A percentile compares a stretch with the other conserved stretches of the same genome.
Evolutionary conservation across 2,113 vertebrate genomes (phyloP).

Genomic region (Callocephalon fimbriatum): DNA sequence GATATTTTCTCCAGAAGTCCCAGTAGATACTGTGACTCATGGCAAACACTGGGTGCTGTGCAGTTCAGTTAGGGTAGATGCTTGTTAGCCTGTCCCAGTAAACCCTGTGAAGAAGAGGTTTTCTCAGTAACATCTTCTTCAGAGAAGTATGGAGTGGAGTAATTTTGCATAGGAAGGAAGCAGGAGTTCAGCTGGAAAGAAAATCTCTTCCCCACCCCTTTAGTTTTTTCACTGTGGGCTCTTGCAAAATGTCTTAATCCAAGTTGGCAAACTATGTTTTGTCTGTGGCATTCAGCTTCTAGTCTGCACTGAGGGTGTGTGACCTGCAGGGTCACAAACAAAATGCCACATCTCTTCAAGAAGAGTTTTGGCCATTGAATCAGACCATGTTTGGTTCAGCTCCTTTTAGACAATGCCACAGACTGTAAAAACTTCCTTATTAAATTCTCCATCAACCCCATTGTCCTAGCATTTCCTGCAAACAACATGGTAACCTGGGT

Average conservation of each 20-base stretch:
- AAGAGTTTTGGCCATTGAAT: background rate
- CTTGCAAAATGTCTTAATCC: background rate
- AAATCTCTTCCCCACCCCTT: background rate
- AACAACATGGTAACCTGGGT: background rate
- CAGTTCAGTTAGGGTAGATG: background rate
- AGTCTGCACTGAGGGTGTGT: background rate
- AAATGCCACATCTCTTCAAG: background rate
- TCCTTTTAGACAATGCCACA: background rate
- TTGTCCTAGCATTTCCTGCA: background rate
- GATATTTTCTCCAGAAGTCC: background rate
- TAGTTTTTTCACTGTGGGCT: background rate
- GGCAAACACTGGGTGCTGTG: background rate
- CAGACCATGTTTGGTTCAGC: background rate
- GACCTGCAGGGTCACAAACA: background rate
- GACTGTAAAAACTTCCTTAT: background rate
- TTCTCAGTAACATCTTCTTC: background rate
- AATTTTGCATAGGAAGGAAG: background rate
- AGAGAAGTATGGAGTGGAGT: background rate
- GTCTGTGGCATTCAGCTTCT: background rate
- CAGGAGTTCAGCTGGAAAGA: background rate
- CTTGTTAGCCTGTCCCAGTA: background rate
- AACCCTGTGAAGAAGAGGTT: background rate
- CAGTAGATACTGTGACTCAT: background rate
- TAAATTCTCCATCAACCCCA: background rate
- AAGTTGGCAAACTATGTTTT: background rate